Conservation (phyloP, 2,113 vertebrate genomes). For the Alethe diademata region DNA sequence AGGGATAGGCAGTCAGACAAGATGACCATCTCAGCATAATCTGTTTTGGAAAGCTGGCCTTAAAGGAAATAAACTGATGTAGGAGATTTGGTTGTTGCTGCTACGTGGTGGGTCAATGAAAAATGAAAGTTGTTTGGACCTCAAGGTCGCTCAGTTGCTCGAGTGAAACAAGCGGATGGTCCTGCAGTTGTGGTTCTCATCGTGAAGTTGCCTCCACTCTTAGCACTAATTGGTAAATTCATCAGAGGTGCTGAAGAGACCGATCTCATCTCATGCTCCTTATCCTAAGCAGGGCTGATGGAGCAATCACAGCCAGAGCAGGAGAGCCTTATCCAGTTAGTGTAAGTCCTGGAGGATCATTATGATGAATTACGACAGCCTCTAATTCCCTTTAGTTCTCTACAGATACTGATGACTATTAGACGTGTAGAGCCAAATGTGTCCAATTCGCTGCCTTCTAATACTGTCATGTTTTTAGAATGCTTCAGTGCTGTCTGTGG, state of each 20-base stretch:
- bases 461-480: neutral
- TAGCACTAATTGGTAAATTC: neutral
- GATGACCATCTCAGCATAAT: neutral
- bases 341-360: neutral
- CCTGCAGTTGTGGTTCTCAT: neutral
- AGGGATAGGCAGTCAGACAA: neutral
- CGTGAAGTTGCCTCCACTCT: neutral
- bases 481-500: rapidly evolving
- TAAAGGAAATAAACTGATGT: neutral
- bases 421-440: neutral
- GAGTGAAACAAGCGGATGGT: neutral
- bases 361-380: neutral
- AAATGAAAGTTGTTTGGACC: neutral
- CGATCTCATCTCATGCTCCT: neutral
- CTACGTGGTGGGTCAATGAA: rapidly evolving
- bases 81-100: neutral
- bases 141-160: neutral
- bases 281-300: neutral
- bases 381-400: neutral
- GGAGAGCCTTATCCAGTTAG: slow-evolving; percentile 12
- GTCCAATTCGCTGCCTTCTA: neutral
- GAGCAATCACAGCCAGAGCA: neutral
- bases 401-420: neutral
- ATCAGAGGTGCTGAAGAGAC: neutral
- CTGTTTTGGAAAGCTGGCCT: neutral